A percentile compares a stretch with the other conserved stretches of the same genome.
Conservation (phyloP, 2,113 vertebrate species). For the Peromyscus maniculatus region DNA sequence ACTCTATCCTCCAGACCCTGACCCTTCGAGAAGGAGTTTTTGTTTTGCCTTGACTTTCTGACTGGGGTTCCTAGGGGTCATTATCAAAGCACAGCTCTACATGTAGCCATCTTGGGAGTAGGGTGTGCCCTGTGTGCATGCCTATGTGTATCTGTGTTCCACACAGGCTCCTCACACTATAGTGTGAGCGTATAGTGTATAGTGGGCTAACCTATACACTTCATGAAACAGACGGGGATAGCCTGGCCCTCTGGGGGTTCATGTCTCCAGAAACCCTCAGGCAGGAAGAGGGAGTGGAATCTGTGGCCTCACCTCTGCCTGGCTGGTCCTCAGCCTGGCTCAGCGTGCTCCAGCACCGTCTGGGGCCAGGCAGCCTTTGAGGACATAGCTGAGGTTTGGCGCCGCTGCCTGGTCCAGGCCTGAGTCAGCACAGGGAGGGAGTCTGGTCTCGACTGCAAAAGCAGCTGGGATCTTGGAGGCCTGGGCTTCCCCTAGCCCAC, state of each 20-base stretch:
- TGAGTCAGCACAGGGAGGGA: conserved; percentile 69
- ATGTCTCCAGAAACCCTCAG: neutral
- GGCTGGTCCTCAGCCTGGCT: neutral
- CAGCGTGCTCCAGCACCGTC: neutral
- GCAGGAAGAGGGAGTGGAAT: neutral
- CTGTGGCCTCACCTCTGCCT: neutral
- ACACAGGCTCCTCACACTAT: neutral
- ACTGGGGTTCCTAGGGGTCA: neutral
- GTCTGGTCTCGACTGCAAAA: conserved; percentile 20
- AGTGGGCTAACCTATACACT: neutral
- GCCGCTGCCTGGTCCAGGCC: neutral
- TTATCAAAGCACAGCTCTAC: neutral
- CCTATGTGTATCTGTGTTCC: neutral
- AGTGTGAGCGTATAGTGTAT: too few species aligned
- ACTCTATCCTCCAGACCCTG: neutral
- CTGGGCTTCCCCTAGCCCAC: neutral
- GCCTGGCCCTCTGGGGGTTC: neutral
- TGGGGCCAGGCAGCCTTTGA: conserved; percentile 26
- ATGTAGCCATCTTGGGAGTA: neutral
- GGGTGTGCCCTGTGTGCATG: neutral
- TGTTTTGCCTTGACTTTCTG: neutral
- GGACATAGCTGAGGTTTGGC: conserved; percentile 84
- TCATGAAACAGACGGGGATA: neutral
- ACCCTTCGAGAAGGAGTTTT: too few species aligned
- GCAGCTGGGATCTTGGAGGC: neutral